These are phyloP conservation scores for Struthio camelus DNA, from an alignment of 2,113 vertebrate species.

Conservation along the genomic window DNA sequence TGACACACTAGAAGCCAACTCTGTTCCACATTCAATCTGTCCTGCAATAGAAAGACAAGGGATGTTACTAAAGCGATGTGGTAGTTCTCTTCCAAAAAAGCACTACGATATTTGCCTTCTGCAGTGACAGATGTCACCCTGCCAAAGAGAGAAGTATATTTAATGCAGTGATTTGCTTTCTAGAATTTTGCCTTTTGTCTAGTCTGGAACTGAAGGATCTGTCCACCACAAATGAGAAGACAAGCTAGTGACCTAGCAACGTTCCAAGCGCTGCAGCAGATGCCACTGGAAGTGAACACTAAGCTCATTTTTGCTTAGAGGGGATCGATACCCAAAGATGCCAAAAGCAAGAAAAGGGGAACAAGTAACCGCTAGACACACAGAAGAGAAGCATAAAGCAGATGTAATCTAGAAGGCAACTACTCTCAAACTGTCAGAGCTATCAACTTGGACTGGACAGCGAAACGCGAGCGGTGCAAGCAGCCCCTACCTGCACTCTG, in stretches of 20 bases:
- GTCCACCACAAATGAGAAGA: neutral
- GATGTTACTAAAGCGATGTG: neutral
- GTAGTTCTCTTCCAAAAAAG: neutral
- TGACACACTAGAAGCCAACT: neutral
- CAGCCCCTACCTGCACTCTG: neutral
- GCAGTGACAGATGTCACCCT: neutral
- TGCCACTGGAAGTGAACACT: neutral
- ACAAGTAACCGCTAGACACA: neutral
- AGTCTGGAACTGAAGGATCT: neutral
- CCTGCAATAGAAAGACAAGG: neutral
- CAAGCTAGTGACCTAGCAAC: neutral
- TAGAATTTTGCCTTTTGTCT: neutral
- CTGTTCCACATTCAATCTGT: neutral
- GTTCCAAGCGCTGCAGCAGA: neutral
- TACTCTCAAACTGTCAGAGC: neutral
- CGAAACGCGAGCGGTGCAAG: neutral
- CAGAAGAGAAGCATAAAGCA: neutral
- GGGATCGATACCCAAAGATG: neutral
- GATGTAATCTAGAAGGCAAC: neutral
- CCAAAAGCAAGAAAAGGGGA: neutral
- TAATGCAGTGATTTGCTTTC: neutral
- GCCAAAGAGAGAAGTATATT: neutral
- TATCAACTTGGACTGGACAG: neutral
- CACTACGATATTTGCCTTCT: neutral
- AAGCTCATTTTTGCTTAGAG: neutral